phyloP scores from a whole-genome alignment of 2,797 vertebrate genomes.

The Paedocypris micromegethes region DNA sequence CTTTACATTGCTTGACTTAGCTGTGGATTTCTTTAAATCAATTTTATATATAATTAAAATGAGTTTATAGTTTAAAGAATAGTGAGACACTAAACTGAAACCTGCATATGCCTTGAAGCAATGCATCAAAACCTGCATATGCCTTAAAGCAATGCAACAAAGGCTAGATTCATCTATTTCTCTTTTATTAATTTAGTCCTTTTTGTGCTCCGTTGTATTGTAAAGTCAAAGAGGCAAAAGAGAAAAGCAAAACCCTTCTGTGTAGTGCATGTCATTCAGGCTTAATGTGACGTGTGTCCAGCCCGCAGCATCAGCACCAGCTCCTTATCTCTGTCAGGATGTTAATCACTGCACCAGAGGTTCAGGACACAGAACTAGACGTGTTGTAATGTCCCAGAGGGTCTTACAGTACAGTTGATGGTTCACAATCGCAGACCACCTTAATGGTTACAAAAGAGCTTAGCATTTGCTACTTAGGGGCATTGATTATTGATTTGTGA shows the following conservation, averaged over 20 bases:
- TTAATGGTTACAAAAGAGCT: neutral
- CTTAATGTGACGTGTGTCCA: slow-evolving; percentile 44
- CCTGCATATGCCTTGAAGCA: too few species aligned
- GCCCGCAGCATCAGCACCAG: slow-evolving; percentile 12
- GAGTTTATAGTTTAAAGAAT: too few species aligned
- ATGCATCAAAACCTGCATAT: too few species aligned
- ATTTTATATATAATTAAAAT: too few species aligned
- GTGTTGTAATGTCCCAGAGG: slow-evolving; percentile 29
- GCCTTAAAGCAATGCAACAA: too few species aligned
- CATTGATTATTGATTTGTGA: neutral
- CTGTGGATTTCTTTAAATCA: too few species aligned
- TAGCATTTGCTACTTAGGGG: neutral
- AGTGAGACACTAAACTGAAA: too few species aligned
- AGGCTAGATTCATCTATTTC: too few species aligned
- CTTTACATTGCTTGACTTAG: too few species aligned
- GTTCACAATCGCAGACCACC: slow-evolving; percentile 10
- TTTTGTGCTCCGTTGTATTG: neutral
- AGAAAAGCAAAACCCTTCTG: slow-evolving; percentile 13
- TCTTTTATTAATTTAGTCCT: too few species aligned
- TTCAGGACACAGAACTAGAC: slow-evolving; percentile 24
- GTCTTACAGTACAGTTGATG: slow-evolving; percentile 14
- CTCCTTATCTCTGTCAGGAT: slow-evolving; percentile 37
- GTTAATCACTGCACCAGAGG: slow-evolving; percentile 37
- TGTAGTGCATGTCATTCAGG: slow-evolving; percentile 27
- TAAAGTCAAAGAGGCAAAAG: neutral